Conservation (phyloP, 1,140 invertebrate species). For the Ceratosolen fusciceps region DNA sequence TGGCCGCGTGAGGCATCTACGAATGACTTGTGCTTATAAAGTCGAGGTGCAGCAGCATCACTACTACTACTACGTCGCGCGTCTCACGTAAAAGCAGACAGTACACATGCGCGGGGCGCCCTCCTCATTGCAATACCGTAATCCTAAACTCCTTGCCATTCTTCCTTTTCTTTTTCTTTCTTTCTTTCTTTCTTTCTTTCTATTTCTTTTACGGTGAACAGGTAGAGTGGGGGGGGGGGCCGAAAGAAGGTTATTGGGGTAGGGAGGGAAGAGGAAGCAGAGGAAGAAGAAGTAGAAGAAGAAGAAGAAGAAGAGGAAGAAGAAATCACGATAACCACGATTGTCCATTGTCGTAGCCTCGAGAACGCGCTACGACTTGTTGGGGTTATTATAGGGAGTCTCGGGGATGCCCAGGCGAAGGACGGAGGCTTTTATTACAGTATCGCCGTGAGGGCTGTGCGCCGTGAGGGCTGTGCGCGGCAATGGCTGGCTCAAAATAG, state of each 20-base stretch:
- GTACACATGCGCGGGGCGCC: background rate
- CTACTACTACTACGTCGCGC: background rate
- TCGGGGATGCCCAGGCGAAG: no score
- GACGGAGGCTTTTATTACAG: background rate
- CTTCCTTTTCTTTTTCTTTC: background rate
- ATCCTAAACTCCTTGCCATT: background rate
- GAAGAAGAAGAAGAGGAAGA: no score
- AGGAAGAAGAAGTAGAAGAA: no score
- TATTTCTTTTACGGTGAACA: no score
- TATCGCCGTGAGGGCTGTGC: background rate
- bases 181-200: no score
- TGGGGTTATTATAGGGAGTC: no score
- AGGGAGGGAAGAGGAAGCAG: no score
- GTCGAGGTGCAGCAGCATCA: background rate
- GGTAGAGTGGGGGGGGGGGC: no score
- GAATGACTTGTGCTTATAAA: background rate
- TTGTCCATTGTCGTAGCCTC: no score
- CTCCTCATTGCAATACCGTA: conserved; percentile 14
- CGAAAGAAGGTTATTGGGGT: no score
- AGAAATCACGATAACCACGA: no score
- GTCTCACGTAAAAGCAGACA: conserved; percentile 26
- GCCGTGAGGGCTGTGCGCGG: background rate
- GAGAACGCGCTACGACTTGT: no score
- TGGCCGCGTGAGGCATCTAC: conserved; percentile 15
- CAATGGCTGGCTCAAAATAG: conserved; percentile 23